Evolutionary conservation across 2,113 vertebrate genomes (phyloP), one percentile per base, ranked within the genome.

Genomic region (Gobius niger): DNA sequence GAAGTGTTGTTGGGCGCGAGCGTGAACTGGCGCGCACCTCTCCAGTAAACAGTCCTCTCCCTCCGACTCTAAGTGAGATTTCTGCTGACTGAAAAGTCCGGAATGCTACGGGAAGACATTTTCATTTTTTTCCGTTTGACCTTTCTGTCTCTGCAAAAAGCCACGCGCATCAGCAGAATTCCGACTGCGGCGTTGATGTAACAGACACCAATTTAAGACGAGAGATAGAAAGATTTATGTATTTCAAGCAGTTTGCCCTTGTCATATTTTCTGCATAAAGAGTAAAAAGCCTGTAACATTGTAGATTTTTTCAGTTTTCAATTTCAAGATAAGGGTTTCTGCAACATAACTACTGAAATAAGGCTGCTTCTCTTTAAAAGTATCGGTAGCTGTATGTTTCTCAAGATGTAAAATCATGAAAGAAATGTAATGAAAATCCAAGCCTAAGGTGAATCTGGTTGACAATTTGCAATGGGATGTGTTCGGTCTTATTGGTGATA

Each of bases 21-120:
- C 75, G 63, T 62, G 57, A 80, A 34, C 24, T 4, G 24, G 51
- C 24, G 57, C 46, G 41, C 63, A 15, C 46, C 18, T 74, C n/a
- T 78, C 24, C 50, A 46, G 65, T 61, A 40, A 74, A 72, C 61
- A 63, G 57, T 60, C 57, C 9, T 19, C 9, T 46, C 16, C 42
- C 47, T 7, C 61, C 44, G 34, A 63, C n/a, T 11, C 61, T 63
- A 3, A 44, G 15, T 68, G n/a, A 41, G 51, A 53, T 34, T 57
- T 63, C 44, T 52, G 49, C 68, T 46, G 51, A 59, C 51, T 50
- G 50, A 46, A 63, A 64, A 68, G 16, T n/a, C 62, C 14, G 24
- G 65, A 73, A 62, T 63, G 65, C 19, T 41, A 42, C 9, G 1
- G 46, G 61, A 49, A 65, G 59, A 56, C 47, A 52, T 56, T 61